These are phyloP conservation scores for Platycheirus albimanus DNA, from an alignment of 2,888 invertebrate genomes.

Conservation along the genomic window DNA sequence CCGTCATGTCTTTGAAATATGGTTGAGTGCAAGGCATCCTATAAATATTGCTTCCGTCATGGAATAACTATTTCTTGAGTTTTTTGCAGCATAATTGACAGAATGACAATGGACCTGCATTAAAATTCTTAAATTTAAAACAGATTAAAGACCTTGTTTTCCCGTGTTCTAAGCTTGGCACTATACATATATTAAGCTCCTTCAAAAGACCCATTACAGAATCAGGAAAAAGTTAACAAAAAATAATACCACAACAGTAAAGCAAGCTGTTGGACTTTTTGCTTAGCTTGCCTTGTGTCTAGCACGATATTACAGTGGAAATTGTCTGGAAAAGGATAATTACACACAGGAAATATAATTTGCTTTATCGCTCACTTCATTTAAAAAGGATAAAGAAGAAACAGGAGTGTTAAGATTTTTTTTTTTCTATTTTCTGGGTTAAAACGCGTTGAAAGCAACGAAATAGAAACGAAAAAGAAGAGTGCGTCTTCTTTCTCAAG, in stretches of 20 bases:
- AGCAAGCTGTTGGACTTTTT: slow-evolving; percentile 8
- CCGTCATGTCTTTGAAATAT: no score
- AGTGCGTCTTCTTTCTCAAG: slow-evolving; percentile 30
- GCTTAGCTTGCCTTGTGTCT: neutral
- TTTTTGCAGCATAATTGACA: no score
- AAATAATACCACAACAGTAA: neutral
- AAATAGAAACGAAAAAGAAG: neutral
- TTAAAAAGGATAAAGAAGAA: neutral
- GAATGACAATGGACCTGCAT: no score
- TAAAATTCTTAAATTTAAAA: no score
- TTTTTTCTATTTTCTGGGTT: neutral
- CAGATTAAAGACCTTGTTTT: no score
- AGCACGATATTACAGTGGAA: slow-evolving; percentile 36
- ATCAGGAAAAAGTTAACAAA: neutral
- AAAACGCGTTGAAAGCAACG: neutral
- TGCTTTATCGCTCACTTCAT: slow-evolving; percentile 25
- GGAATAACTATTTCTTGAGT: no score
- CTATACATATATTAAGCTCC: no score
- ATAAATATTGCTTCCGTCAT: no score
- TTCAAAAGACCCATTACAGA: neutral
- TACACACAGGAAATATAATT: slow-evolving; percentile 48
- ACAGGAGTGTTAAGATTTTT: neutral
- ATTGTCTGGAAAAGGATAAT: slow-evolving; percentile 68
- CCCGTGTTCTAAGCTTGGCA: no score
- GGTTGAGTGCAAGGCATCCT: no score